Conservation (phyloP, 1,140 invertebrate genomes). For the Calosoma granatense region DNA sequence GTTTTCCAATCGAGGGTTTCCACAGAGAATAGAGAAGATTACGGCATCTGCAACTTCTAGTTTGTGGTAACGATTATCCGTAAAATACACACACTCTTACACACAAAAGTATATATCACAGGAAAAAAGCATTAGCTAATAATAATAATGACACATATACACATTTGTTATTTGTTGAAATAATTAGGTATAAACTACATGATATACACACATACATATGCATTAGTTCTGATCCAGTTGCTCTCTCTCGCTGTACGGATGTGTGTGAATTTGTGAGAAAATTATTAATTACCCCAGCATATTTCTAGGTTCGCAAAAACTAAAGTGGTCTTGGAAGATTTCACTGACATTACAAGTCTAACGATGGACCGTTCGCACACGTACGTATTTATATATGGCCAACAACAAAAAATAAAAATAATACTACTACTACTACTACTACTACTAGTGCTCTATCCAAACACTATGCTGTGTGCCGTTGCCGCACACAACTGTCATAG, state of each 20-base stretch:
- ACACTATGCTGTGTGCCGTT: too few species aligned
- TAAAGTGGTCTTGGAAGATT: slow-evolving; percentile 9
- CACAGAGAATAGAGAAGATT: background rate
- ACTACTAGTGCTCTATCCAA: too few species aligned
- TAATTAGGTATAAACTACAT: background rate
- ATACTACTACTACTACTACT: too few species aligned
- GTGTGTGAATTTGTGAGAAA: slow-evolving; percentile 37
- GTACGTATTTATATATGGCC: slow-evolving; percentile 33
- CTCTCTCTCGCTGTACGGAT: slow-evolving; percentile 26
- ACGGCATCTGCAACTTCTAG: background rate
- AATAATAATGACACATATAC: too few species aligned
- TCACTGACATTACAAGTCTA: slow-evolving; percentile 13
- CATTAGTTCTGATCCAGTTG: too few species aligned
- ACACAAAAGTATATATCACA: too few species aligned
- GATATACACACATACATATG: too few species aligned
- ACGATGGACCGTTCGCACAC: slow-evolving; percentile 23
- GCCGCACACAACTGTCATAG: too few species aligned
- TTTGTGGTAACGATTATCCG: slow-evolving; percentile 3
- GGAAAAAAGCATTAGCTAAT: too few species aligned
- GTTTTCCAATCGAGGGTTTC: slow-evolving; percentile 10
- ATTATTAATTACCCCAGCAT: slow-evolving; percentile 45
- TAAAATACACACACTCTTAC: too few species aligned
- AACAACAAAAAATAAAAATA: too few species aligned
- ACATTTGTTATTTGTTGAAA: too few species aligned
- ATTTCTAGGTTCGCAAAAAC: slow-evolving; percentile 37